A percentile compares a stretch with the other conserved stretches of the same genome.
These are phyloP conservation scores for Shargacucullia verbasci DNA, from an alignment of 2,888 invertebrate genomes.

Conservation along the genomic window DNA sequence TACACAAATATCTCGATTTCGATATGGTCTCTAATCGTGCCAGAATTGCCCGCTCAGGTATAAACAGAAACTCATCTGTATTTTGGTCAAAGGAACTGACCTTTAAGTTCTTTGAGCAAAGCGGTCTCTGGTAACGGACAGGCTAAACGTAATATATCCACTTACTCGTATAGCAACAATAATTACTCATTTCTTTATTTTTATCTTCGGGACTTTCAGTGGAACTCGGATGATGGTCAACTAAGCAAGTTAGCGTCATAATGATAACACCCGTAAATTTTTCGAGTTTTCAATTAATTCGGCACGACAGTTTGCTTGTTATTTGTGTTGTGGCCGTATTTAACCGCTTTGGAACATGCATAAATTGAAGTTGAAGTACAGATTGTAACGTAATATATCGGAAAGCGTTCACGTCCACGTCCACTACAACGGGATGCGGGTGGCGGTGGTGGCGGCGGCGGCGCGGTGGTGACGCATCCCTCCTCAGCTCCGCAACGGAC, in stretches of 20 bases:
- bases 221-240: no score
- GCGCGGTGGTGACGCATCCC: constrained; percentile 26
- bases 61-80: no score
- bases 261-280: constrained; percentile 8
- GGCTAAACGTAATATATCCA: neutral
- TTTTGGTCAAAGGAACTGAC: no score
- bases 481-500: constrained; percentile 46
- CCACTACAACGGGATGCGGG: constrained; percentile 36
- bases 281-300: constrained; percentile 12
- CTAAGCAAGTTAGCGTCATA: constrained; percentile 13
- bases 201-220: no score
- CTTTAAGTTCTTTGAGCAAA: neutral
- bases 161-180: constrained; percentile 15
- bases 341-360: constrained; percentile 1
- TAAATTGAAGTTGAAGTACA: constrained; percentile 11
- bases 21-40: no score
- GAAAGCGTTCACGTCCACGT: constrained; percentile 12
- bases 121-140: neutral
- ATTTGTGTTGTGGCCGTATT: constrained; percentile 7
- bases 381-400: constrained; percentile 8
- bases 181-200: constrained; percentile 18
- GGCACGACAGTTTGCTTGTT: neutral
- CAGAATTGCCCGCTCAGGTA: no score
- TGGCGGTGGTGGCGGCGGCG: constrained; percentile 7
- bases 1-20: no score